These are phyloP conservation scores for Psylliodes chrysocephalus DNA, from an alignment of 2,888 invertebrate species.

Conservation along the genomic window DNA sequence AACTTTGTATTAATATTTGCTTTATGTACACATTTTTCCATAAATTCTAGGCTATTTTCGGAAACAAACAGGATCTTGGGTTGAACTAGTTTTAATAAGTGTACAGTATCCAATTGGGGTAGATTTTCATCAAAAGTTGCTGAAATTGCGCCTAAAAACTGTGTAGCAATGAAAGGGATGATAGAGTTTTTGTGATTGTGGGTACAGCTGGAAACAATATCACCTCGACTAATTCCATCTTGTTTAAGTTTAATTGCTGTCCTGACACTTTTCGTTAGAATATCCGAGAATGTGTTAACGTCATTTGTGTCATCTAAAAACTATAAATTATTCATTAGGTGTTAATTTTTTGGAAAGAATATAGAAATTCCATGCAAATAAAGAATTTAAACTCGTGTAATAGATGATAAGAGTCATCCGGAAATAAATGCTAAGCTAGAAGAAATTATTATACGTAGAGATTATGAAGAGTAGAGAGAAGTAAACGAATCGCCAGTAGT, in stretches of 20 bases:
- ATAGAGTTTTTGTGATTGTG: too few species aligned
- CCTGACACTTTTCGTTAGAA: constrained; percentile 31
- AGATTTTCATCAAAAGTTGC: constrained; percentile 53
- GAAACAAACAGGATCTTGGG: constrained; percentile 44
- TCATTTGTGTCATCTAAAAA: constrained; percentile 35
- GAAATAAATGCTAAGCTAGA: too few species aligned
- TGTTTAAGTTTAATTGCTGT: constrained; percentile 33
- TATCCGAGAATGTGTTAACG: constrained; percentile 28
- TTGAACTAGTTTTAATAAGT: constrained; percentile 34
- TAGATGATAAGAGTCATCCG: too few species aligned
- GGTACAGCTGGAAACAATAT: constrained; percentile 36
- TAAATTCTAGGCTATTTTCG: constrained; percentile 31
- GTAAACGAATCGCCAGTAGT: too few species aligned
- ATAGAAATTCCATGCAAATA: too few species aligned
- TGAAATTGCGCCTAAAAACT: constrained; percentile 62
- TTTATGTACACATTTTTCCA: constrained; percentile 39
- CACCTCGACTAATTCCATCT: constrained; percentile 32
- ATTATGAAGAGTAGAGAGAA: too few species aligned
- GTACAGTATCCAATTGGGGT: constrained; percentile 41
- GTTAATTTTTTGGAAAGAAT: too few species aligned
- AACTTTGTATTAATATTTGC: constrained; percentile 43
- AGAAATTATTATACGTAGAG: too few species aligned
- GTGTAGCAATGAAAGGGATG: constrained; percentile 65
- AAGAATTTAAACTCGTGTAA: too few species aligned
- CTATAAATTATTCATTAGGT: too few species aligned